A percentile compares a stretch with the other conserved stretches of the same genome.
Conservation (phyloP, 2,113 vertebrate species). For the Centropus unirufus region DNA sequence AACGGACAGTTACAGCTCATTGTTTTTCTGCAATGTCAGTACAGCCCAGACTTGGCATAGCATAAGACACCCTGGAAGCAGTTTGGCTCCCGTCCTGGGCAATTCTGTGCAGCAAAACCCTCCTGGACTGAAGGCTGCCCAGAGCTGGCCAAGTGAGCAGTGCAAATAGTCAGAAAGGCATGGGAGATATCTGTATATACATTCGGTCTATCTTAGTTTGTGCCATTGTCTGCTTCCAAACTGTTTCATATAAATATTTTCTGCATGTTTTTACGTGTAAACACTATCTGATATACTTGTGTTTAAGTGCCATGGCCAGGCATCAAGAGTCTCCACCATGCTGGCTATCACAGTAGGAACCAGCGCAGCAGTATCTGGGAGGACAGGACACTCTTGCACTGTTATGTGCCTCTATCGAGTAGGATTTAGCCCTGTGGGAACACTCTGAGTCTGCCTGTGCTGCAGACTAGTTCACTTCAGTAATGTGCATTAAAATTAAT, state of each 20-base stretch:
- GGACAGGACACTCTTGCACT: neutral
- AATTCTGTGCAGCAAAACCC: rapidly evolving
- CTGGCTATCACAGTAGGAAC: neutral
- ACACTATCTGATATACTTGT: neutral
- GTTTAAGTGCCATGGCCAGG: neutral
- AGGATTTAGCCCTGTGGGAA: neutral
- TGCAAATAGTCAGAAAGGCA: neutral
- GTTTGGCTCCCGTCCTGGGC: neutral
- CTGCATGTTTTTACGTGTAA: neutral
- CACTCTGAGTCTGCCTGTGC: neutral
- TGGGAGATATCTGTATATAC: neutral
- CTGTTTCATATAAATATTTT: neutral
- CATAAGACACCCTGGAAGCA: neutral
- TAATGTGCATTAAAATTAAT: neutral
- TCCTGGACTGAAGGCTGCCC: neutral
- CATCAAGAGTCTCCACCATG: neutral
- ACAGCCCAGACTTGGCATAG: neutral
- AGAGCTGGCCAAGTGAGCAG: rapidly evolving
- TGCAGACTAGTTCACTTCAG: neutral
- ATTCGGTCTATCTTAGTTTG: neutral
- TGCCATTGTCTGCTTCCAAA: neutral
- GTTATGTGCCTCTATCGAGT: neutral
- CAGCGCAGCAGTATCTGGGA: neutral
- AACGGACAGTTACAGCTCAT: neutral
- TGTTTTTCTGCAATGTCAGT: neutral